These are phyloP conservation scores for Emesis russula DNA, from an alignment of 2,888 invertebrate species.

Conservation along the genomic window DNA sequence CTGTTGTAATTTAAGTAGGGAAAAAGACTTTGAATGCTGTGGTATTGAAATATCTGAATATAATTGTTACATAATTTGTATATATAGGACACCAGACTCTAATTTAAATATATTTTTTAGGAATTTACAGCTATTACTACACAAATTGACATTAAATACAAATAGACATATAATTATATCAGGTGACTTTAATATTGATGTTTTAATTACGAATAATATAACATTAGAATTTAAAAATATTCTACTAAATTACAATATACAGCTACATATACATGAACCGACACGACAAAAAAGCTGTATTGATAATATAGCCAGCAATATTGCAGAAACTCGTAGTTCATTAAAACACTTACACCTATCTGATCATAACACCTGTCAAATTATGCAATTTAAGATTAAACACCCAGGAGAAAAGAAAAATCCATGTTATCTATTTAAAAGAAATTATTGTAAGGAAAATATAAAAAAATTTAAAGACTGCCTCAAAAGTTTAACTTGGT, in stretches of 20 bases:
- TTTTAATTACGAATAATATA: background rate
- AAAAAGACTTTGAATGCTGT: background rate
- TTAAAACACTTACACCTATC: background rate
- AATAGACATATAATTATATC: background rate
- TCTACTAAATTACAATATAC: background rate
- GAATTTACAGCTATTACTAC: background rate
- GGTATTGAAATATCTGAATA: background rate
- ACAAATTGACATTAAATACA: background rate
- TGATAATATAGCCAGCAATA: background rate
- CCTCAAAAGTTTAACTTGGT: background rate
- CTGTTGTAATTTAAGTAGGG: background rate
- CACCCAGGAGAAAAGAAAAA: background rate
- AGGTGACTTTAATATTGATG: background rate
- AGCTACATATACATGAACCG: background rate
- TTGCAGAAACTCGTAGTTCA: background rate
- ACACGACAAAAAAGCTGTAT: background rate
- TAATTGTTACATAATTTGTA: background rate
- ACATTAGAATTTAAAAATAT: too few relatives aligned
- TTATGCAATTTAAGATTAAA: background rate
- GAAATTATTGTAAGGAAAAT: background rate
- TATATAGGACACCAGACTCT: background rate
- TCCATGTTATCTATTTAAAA: background rate
- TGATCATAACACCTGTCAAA: background rate
- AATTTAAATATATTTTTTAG: background rate
- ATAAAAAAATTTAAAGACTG: background rate